Base-by-base conservation (phyloP, 2,113 vertebrate genomes). In the Mionectes macconnelli region DNA sequence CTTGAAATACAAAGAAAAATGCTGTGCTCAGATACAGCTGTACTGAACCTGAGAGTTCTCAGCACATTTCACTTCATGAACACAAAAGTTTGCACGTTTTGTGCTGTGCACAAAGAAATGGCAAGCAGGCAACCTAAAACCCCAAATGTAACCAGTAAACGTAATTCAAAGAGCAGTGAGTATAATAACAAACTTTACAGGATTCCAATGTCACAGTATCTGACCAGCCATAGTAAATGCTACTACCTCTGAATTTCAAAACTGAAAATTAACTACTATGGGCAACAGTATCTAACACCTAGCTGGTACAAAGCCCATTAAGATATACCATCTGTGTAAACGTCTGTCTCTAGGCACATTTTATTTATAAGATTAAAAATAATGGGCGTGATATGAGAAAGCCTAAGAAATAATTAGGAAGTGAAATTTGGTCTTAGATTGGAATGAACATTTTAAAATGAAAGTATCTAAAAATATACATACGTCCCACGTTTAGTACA, bases 341-440 rank as follows among this genome's bases (percentile, higher is more conserved):
- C 62, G 50, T 92, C 78, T 96, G 91, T 93, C 73, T n/a, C 80
- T 31, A 22, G 53, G 44, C 86, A 86, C 33, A 47, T 39, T 81
- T 92, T 72, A 93, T 80, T 94, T 89, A 49, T 57, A 68, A 87
- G 84, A 68, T 72, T 72, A 90, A 94, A 77, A 94, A 94, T 75
- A 94, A 95, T 45, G 28, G 44, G 42, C 3, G 9, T 9, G 40
- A 81, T 87, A 63, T 2, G 8, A 93, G 40, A 94, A 96, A 95
- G 59, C 4, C 31, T 52, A 75, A 64, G 79, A 94, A 93, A 87
- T 87, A 74, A 93, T 75, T 72, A 92, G 73, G 22, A 70, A 89
- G 78, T 90, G 73, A 95, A 96, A 56, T 45, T 27, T 50, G 69
- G 23, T 73, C 78, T 74, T 83, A 89, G 16, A 45, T 44, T 79